A percentile compares a stretch with the other conserved stretches of the same genome.
phyloP scores from a whole-genome alignment of 2,888 invertebrate genomes.

The Pandemis corylana region DNA sequence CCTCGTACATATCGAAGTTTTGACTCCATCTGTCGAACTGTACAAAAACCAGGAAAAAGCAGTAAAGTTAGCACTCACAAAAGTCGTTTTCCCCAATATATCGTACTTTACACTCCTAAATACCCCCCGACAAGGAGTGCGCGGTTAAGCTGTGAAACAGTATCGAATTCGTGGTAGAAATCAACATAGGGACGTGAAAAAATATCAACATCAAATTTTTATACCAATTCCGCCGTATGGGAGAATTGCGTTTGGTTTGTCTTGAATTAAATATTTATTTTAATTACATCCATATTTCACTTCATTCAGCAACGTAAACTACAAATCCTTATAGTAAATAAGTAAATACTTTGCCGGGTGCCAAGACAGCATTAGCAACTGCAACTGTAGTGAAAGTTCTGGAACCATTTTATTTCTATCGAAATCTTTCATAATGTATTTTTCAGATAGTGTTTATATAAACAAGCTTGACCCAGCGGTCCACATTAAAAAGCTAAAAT shows the following conservation, averaged over 20 bases:
- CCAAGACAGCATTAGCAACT: too few species aligned
- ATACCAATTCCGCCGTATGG: not conserved
- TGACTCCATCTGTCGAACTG: not conserved
- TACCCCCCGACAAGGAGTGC: not conserved
- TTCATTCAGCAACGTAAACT: too few species aligned
- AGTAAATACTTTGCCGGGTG: too few species aligned
- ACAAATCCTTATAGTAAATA: too few species aligned
- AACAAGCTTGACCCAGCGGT: too few species aligned
- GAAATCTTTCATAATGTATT: too few species aligned
- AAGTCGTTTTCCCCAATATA: not conserved
- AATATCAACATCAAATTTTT: not conserved
- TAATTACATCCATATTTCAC: too few species aligned
- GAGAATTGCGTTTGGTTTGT: not conserved
- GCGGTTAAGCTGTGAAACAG: slow-evolving; percentile 10
- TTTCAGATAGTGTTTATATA: too few species aligned
- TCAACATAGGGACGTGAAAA: not conserved
- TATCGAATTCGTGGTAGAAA: not conserved
- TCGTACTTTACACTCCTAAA: slow-evolving; percentile 9
- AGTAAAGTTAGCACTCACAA: not conserved
- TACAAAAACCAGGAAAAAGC: slow-evolving; percentile 3
- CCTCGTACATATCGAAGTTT: not conserved
- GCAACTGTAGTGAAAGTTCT: too few species aligned
- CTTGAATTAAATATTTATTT: too few species aligned
- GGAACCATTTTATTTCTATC: too few species aligned
- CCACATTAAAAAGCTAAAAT: not conserved